These are phyloP conservation scores for Melanogrammus aeglefinus DNA, from an alignment of 2,797 vertebrate genomes.

Conservation along the genomic window DNA sequence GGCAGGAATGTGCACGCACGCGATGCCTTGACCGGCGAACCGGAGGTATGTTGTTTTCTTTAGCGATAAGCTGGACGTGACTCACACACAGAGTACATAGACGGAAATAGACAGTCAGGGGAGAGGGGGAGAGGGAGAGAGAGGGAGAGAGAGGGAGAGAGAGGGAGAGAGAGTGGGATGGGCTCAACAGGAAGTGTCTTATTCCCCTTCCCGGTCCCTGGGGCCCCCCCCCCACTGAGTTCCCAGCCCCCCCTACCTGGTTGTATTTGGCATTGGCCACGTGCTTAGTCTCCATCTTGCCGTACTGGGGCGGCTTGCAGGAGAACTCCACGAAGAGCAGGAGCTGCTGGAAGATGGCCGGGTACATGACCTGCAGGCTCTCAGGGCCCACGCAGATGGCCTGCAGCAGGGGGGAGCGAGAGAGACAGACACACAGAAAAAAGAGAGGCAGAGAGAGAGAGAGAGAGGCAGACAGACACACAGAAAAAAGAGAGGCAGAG, in stretches of 20 bases:
- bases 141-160: background rate
- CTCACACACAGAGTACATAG: background rate
- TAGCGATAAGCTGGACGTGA: background rate
- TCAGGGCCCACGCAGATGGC: constrained; percentile 96
- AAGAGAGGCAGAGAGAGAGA: background rate
- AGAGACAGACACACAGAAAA: background rate
- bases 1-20: background rate
- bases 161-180: background rate
- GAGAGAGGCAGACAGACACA: background rate
- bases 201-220: constrained; percentile 5
- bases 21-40: background rate
- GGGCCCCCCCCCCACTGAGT: background rate
- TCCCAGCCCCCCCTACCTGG: constrained; percentile 78
- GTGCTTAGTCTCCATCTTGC: constrained; percentile 96
- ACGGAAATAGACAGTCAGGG: background rate
- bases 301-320: constrained; percentile 97
- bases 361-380: constrained; percentile 99
- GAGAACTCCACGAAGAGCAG: constrained; percentile 97
- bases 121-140: background rate
- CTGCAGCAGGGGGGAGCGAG: constrained; percentile 67
- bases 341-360: constrained; percentile 96
- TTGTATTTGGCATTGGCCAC: constrained; percentile 99
- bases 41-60: constrained; percentile 1
- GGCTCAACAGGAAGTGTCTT: background rate
- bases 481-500: background rate